Percentiles rank a stretch among this genome's conserved stretches.
These are phyloP conservation scores for Nesogale talazaci DNA, from an alignment of 2,113 vertebrate species.

Conservation along the genomic window DNA sequence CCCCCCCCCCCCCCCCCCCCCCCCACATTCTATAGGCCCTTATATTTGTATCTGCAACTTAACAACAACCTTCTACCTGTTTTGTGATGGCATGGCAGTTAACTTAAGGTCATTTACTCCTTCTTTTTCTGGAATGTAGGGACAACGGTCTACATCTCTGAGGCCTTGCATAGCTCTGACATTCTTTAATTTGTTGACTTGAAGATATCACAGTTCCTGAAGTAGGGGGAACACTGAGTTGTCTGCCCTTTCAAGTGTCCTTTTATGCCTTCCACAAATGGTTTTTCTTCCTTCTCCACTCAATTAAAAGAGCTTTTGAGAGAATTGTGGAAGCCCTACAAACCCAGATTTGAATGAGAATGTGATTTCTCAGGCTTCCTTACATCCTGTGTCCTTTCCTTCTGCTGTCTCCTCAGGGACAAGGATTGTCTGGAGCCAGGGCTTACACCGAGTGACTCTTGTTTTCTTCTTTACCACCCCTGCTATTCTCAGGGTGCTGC, in stretches of 20 bases:
- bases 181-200: background rate
- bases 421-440: constrained; percentile 49
- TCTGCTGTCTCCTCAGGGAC: constrained; percentile 56
- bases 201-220: background rate
- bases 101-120: background rate
- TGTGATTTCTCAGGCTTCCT: constrained; percentile 59
- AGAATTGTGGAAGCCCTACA: background rate
- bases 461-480: constrained; percentile 57
- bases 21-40: background rate
- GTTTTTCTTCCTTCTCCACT: background rate
- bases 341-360: constrained; percentile 61
- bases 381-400: background rate
- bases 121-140: constrained; percentile 21
- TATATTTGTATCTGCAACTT: background rate
- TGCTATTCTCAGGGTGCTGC: constrained; percentile 49
- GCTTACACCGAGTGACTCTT: constrained; percentile 56
- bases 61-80: background rate
- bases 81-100: background rate
- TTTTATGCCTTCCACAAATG: background rate
- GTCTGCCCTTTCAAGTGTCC: background rate
- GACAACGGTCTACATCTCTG: background rate
- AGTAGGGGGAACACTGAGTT: background rate
- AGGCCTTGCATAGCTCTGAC: background rate
- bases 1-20: background rate
- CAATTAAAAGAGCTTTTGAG: constrained; percentile 43